Evolutionary conservation across 2,888 invertebrate genomes (phyloP).

Genomic region (Dascillus cervinus): DNA sequence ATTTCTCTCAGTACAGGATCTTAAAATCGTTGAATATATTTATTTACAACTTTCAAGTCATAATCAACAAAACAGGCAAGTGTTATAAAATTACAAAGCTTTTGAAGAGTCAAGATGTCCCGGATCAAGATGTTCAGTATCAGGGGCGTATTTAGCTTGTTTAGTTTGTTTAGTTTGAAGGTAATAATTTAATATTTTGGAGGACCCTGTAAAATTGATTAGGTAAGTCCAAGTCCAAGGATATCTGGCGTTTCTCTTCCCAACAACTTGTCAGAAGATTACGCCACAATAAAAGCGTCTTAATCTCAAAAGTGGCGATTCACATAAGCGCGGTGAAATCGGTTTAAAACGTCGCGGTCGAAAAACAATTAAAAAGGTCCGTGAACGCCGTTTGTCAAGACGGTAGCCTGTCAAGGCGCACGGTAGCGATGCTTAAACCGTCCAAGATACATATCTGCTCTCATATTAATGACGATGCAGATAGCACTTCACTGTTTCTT

Average conservation of each 20-base stretch:
- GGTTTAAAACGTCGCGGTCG: constrained; percentile 10
- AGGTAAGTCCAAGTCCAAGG: constrained; percentile 5
- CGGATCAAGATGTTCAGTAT: too few relatives aligned
- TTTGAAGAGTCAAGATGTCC: too few relatives aligned
- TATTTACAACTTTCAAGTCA: too few relatives aligned
- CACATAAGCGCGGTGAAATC: constrained; percentile 10
- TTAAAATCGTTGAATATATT: too few relatives aligned
- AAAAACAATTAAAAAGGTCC: constrained; percentile 23
- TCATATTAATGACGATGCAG: constrained; percentile 31
- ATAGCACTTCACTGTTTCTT: constrained; percentile 26
- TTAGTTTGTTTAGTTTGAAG: too few relatives aligned
- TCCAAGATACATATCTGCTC: constrained; percentile 29
- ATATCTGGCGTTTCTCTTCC: constrained; percentile 3
- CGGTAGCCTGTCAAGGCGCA: constrained; percentile 25
- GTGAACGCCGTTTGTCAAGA: constrained; percentile 24
- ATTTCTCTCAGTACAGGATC: too few relatives aligned
- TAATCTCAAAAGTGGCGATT: constrained; percentile 6
- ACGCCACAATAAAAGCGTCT: constrained; percentile 7
- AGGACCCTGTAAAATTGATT: too few relatives aligned
- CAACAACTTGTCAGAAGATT: constrained; percentile 4
- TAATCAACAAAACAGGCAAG: too few relatives aligned
- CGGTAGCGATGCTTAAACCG: constrained; percentile 27
- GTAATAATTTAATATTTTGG: too few relatives aligned
- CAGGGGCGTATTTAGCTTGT: too few relatives aligned
- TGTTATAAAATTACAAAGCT: too few relatives aligned